Conservation (phyloP, 2,797 vertebrate species). For the Sphaeramia orbicularis region DNA sequence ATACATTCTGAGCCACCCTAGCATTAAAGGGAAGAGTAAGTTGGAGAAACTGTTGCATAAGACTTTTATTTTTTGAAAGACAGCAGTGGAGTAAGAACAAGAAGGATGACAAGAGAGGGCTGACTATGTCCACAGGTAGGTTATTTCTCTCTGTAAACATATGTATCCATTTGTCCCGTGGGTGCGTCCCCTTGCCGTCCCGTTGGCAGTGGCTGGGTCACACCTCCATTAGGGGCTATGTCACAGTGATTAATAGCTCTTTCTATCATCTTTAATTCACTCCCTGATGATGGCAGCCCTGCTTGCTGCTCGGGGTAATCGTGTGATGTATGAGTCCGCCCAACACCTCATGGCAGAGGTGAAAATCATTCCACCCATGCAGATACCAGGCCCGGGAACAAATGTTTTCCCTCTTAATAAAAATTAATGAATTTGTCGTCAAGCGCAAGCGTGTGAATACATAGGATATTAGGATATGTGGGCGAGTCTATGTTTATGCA, state of each 20-base stretch:
- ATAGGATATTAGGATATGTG: conserved; percentile 19
- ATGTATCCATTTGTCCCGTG: conserved; percentile 97
- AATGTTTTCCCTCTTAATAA: conserved; percentile 97
- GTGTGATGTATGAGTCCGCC: conserved; percentile 98
- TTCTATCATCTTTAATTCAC: conserved; percentile 99
- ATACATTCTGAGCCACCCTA: not conserved
- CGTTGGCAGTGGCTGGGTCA: conserved; percentile 94
- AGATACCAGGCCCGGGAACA: conserved; percentile 94
- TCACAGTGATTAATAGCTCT: conserved; percentile 99
- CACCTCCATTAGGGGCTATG: conserved; percentile 99
- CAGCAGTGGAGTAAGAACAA: conserved; percentile 56
- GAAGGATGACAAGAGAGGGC: conserved; percentile 11
- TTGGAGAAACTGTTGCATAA: not conserved
- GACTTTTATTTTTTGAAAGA: conserved; percentile 6
- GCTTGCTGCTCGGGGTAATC: conserved; percentile 98
- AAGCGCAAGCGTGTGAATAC: conserved; percentile 82
- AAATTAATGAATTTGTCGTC: conserved; percentile 95
- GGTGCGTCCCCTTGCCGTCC: conserved; percentile 91
- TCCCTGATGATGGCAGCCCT: conserved; percentile 99
- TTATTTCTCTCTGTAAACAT: conserved; percentile 98
- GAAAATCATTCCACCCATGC: conserved; percentile 98
- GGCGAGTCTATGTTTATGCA: conserved; percentile 34
- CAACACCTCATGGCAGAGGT: conserved; percentile 99
- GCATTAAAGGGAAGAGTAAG: not conserved
- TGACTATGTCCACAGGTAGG: conserved; percentile 93